Percentiles rank a stretch among this genome's conserved stretches.
Conservation (phyloP, 2,888 invertebrate genomes). For the Oscheius sp. region DNA sequence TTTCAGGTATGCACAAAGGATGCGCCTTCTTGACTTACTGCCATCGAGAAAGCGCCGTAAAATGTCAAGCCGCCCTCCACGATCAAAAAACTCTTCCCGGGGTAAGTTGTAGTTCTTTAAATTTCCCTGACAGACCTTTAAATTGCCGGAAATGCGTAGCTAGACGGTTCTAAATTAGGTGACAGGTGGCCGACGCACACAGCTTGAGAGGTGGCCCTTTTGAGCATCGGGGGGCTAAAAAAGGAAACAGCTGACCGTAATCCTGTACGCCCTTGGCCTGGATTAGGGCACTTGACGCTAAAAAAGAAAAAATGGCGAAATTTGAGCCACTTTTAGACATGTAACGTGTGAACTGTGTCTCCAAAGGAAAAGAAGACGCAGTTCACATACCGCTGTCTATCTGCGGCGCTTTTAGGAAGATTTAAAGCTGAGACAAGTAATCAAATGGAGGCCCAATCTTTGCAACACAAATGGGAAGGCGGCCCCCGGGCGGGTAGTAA, state of each 20-base stretch:
- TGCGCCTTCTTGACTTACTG: conserved; percentile 99
- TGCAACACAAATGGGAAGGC: background rate
- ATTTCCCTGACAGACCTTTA: background rate
- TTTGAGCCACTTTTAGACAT: no score
- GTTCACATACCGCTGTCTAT: no score
- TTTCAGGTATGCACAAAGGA: conserved; percentile 90
- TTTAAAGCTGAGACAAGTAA: background rate
- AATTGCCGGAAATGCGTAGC: background rate
- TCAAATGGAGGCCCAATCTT: conserved; percentile 2
- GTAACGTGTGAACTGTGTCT: no score
- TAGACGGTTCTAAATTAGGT: conserved; percentile 13
- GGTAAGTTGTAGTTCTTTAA: conserved; percentile 80
- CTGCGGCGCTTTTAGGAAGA: background rate
- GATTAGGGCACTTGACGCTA: background rate
- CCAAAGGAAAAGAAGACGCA: no score
- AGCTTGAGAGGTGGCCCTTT: conserved; percentile 5
- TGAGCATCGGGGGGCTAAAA: no score
- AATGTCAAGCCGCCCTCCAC: conserved; percentile 92
- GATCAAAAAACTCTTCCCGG: conserved; percentile 98
- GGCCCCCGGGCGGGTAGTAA: conserved; percentile 12
- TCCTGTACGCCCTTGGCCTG: conserved; percentile 4
- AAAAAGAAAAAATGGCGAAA: background rate
- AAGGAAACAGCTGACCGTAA: conserved; percentile 27
- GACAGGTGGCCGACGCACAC: conserved; percentile 30
- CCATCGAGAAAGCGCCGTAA: conserved; percentile 92